Evolutionary conservation across 2,113 vertebrate genomes (phyloP), one percentile per base, ranked within the genome.

Genomic region (Varanus komodoensis): DNA sequence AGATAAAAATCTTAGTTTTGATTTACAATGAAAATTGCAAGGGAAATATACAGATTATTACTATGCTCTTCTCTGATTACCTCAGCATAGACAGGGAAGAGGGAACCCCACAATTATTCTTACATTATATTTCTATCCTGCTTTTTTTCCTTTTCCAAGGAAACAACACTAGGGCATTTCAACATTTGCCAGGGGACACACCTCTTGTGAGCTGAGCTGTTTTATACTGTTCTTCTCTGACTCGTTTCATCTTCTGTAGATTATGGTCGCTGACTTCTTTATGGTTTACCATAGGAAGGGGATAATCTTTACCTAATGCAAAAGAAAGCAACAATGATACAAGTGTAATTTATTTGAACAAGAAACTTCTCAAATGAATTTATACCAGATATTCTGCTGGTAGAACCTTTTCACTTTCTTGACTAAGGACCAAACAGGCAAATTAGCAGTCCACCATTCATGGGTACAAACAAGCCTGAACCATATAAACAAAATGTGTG

Each of bases 281-380:
- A 90, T 96, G 96, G 90, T 96, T 89, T 86, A 96, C 95, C 95
- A 96, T 96, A 0, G 96, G 96, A 82, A 95, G 92, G 80, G 96
- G 96, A 44, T 96, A 96, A 80, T 96, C 95, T 21, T 73, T 93
- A 69, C 96, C 95, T 96, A 90, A 84, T 2, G 15, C 9, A 79
- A 93, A 0, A 14, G 0, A 7, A 86, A 57, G 89, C n/a, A 88
- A 50, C 1, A 6, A 11, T 19, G 19, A 61, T 52, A 79, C 6
- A 48, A 61, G n/a, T 11, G 29, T 8, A 0, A 4, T 11, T 67
- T 67, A n/a, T 67, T 87, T 87, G 5, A 38, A 50, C 44, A 50
- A 27, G n/a, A 11, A 67, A 48, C 4, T 64, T 12, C 12, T 75
- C 34, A 23, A 48, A 67, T 57, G 44, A 21, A 52, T 75, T 86